Evolutionary conservation across 2,797 vertebrate genomes (phyloP).

Genomic region (Sandelia bainsii): DNA sequence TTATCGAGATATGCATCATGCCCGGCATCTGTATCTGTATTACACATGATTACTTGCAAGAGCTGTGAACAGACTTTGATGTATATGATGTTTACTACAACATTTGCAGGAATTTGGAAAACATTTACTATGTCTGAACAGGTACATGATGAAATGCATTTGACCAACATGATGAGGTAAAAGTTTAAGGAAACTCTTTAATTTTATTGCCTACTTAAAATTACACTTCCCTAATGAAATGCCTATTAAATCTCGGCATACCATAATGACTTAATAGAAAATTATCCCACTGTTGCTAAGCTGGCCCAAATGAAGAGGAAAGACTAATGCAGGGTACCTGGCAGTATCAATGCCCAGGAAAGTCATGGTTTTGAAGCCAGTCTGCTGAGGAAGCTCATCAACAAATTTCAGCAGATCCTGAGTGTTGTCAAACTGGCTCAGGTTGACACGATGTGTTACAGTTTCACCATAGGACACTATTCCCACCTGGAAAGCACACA

Average conservation of each 20-base stretch:
- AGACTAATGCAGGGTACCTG: constrained; percentile 81
- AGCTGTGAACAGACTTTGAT: no score
- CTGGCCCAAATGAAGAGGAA: neutral
- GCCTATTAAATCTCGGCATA: neutral
- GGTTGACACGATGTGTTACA: constrained; percentile 92
- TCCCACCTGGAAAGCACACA: constrained; percentile 89
- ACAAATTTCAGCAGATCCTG: constrained; percentile 84
- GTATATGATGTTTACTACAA: no score
- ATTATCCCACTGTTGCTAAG: neutral
- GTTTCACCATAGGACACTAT: constrained; percentile 95
- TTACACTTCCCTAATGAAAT: neutral
- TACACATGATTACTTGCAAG: no score
- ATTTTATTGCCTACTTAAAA: neutral
- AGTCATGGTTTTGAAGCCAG: constrained; percentile 91
- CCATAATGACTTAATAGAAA: constrained; percentile 3
- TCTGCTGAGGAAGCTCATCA: constrained; percentile 83
- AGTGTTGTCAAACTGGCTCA: constrained; percentile 90
- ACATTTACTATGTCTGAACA: no score
- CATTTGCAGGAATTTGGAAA: no score
- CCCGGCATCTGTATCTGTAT: no score
- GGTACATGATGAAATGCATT: no score
- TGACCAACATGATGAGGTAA: no score
- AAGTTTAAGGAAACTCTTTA: neutral
- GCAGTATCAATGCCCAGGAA: constrained; percentile 93
- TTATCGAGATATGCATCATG: no score